Evolutionary conservation across 1,140 invertebrate genomes (phyloP).

Genomic region (Conus ventricosus): DNA sequence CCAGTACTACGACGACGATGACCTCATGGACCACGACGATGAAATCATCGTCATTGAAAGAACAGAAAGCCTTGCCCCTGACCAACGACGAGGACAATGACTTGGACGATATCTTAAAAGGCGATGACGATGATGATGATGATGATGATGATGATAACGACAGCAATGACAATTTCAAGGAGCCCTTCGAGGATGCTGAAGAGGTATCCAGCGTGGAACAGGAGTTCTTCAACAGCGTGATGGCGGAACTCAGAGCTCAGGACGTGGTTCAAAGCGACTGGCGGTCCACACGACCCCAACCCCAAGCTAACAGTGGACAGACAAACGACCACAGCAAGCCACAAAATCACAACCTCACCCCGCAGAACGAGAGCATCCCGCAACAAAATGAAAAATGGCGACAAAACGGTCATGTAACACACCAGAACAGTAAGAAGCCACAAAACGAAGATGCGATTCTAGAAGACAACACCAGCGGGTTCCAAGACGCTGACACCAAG

Average conservation of each 20-base stretch:
- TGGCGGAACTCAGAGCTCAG: slow-evolving; percentile 19
- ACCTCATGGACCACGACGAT: slow-evolving; percentile 19
- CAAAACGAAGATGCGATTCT: too few relatives aligned
- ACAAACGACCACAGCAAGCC: background rate
- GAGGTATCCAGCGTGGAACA: background rate
- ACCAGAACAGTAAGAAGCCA: too few relatives aligned
- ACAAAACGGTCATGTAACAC: too few relatives aligned
- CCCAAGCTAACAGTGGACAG: background rate
- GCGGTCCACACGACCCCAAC: background rate
- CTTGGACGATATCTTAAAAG: background rate
- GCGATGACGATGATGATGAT: slow-evolving; percentile 26
- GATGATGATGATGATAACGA: slow-evolving; percentile 17
- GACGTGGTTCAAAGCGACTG: background rate
- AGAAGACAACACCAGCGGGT: too few relatives aligned
- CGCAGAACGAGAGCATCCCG: background rate
- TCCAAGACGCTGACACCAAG: too few relatives aligned
- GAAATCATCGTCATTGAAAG: slow-evolving; percentile 17
- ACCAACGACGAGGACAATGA: slow-evolving; percentile 16
- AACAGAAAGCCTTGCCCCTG: slow-evolving; percentile 14
- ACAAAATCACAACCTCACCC: background rate
- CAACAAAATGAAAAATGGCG: too few relatives aligned
- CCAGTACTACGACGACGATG: background rate
- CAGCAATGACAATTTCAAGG: slow-evolving; percentile 16
- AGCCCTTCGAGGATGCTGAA: background rate
- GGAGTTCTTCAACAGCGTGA: slow-evolving; percentile 27